Evolutionary conservation across 37 sponge, comb jelly and placozoan species (phyloP), one percentile per base, ranked within the genome.

Genomic region (Ianthella basta): DNA sequence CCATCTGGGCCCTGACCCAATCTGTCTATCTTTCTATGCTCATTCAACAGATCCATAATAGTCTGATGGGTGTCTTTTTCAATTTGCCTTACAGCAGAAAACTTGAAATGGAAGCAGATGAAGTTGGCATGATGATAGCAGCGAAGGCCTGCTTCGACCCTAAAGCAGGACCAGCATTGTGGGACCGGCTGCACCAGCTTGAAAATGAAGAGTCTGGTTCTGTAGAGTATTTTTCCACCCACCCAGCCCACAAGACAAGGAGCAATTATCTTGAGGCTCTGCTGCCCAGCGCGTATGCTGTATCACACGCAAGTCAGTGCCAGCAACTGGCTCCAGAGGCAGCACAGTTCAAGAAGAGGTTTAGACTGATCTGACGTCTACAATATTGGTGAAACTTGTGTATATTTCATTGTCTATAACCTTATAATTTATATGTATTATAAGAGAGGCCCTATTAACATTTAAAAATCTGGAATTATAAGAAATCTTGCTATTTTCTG

Each of bases 31-130:
- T 78, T 0, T 79, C 93, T 10, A 80, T 50, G 30, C 34, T 92
- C 23, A 55, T 86, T 13, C 87, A 88, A 32, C 10, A 60, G n/a
- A 56, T 82, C 36, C 86, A 81, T 23, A 55, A 44, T 29, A 41
- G 63, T 14, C 73, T 72, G 13, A 79, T 56, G 19, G 38, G 68
- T 3, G 35, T 88, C 24, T 14, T 86, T 0, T 36, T 89, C 12
- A 14, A 86, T 3, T 60, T 63, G 29, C 93, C 90, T 1, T 82
- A 92, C 72, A 86, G 87, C 27, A 44, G 93, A 41, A 64, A 88
- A 72, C 67, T 92, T 41, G 93, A 92, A 60, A 59, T 56, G 12
- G 93, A 92, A 64, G 93, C 93, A 3, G 93, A 92, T 25, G 55
- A 84, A 30, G 89, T 92, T 30, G 93, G 93, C 1, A 63, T 88